Percentiles rank a stretch among this genome's conserved stretches.
These are phyloP conservation scores for Zelostemma sp. DNA, from an alignment of 1,140 invertebrate species.

Conservation along the genomic window DNA sequence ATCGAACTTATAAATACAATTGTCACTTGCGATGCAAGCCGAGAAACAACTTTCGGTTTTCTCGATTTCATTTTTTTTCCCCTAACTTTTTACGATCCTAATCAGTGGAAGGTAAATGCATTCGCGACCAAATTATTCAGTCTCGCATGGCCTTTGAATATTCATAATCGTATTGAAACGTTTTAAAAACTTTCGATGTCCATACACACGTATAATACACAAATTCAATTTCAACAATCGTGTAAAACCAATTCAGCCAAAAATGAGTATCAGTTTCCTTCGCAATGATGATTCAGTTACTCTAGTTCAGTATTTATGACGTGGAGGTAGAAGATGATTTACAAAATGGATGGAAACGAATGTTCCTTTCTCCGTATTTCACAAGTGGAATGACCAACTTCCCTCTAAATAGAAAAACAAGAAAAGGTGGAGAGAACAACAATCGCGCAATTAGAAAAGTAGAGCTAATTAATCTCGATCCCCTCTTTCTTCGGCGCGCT, in stretches of 20 bases:
- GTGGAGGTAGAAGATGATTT: slow-evolving; percentile 1
- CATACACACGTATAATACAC: too few species aligned
- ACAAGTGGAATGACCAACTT: background rate
- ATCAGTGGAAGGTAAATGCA: background rate
- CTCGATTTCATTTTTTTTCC: background rate
- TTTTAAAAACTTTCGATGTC: too few species aligned
- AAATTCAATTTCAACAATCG: too few species aligned
- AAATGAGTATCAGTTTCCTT: too few species aligned
- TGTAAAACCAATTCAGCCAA: too few species aligned
- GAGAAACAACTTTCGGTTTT: background rate
- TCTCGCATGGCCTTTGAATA: background rate
- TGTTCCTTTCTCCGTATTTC: background rate
- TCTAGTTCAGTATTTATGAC: background rate
- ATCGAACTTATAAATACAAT: slow-evolving; percentile 60
- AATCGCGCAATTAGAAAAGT: background rate
- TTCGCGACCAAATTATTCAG: background rate
- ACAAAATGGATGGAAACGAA: background rate
- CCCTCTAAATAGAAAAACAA: background rate
- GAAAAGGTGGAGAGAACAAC: background rate
- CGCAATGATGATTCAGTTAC: too few species aligned
- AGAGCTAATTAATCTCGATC: slow-evolving; percentile 57
- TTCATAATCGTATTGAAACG: too few species aligned
- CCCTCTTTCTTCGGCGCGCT: slow-evolving; percentile 75
- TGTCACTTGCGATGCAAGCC: background rate
- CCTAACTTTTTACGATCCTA: background rate